Conservation (phyloP, 2,888 invertebrate species). For the Temnothorax ravouxi region DNA sequence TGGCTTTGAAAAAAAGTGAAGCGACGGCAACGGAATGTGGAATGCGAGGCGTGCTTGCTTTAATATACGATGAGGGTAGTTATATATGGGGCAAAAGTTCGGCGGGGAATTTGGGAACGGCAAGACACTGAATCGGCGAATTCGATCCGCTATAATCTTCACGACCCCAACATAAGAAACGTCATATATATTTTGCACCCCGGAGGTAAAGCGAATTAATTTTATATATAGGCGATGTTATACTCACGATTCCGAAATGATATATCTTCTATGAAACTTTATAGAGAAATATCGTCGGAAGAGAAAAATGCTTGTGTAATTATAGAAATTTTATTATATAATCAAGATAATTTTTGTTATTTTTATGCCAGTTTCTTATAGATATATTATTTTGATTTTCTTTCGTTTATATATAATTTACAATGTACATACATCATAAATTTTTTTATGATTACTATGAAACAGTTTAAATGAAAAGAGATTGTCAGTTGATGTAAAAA, state of each 20-base stretch:
- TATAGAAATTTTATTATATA: background rate
- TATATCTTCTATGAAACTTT: background rate
- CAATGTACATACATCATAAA: background rate
- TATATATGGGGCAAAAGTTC: slow-evolving; percentile 7
- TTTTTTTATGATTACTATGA: background rate
- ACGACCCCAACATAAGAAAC: background rate
- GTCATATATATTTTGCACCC: slow-evolving; percentile 14
- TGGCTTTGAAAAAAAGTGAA: slow-evolving; percentile 39
- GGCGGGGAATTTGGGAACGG: slow-evolving; percentile 16
- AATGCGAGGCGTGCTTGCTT: slow-evolving; percentile 17
- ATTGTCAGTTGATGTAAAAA: background rate
- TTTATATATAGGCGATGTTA: slow-evolving; percentile 5
- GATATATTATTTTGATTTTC: background rate
- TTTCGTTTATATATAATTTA: background rate
- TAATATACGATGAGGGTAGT: slow-evolving; percentile 9
- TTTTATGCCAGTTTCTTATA: background rate
- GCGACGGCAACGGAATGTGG: slow-evolving; percentile 16
- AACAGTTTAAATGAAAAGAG: background rate
- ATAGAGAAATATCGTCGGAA: background rate
- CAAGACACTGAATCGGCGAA: slow-evolving; percentile 14
- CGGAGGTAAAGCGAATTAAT: background rate
- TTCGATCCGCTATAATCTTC: slow-evolving; percentile 32
- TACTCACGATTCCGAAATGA: background rate
- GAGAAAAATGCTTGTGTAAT: background rate
- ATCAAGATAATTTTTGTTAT: background rate